A percentile compares a stretch with the other conserved stretches of the same genome.
Evolutionary conservation across 2,888 invertebrate genomes (phyloP).

Genomic region (Alviniconcha strummeri): DNA sequence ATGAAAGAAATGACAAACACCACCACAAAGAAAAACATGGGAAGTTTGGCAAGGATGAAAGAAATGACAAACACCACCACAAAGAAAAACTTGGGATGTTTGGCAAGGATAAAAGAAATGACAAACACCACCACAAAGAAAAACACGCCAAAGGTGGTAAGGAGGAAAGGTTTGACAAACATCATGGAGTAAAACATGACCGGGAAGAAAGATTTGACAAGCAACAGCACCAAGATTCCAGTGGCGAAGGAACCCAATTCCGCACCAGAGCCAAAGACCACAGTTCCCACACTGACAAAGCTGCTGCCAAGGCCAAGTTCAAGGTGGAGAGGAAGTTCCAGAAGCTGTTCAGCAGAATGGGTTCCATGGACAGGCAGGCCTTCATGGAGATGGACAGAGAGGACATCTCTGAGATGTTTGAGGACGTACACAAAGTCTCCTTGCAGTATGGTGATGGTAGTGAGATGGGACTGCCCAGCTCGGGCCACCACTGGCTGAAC

Average conservation of each 20-base stretch:
- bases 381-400: not conserved
- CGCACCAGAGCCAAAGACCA: conserved; percentile 17
- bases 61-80: not conserved
- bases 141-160: not conserved
- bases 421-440: not conserved
- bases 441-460: not conserved
- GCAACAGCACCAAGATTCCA: too few species aligned
- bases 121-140: not conserved
- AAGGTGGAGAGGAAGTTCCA: conserved; percentile 18
- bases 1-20: not conserved
- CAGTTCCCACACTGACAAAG: conserved; percentile 6
- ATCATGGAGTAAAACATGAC: too few species aligned
- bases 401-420: not conserved
- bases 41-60: not conserved
- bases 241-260: not conserved
- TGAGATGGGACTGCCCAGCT: not conserved
- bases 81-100: not conserved
- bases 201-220: too few species aligned
- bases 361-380: not conserved
- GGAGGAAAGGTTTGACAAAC: not conserved
- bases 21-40: not conserved
- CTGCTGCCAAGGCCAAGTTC: conserved; percentile 1
- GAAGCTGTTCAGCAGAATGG: conserved; percentile 6
- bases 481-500: not conserved
- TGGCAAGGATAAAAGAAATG: not conserved